These are phyloP conservation scores for Octopus sinensis DNA, from an alignment of 1,140 invertebrate genomes.

Conservation along the genomic window DNA sequence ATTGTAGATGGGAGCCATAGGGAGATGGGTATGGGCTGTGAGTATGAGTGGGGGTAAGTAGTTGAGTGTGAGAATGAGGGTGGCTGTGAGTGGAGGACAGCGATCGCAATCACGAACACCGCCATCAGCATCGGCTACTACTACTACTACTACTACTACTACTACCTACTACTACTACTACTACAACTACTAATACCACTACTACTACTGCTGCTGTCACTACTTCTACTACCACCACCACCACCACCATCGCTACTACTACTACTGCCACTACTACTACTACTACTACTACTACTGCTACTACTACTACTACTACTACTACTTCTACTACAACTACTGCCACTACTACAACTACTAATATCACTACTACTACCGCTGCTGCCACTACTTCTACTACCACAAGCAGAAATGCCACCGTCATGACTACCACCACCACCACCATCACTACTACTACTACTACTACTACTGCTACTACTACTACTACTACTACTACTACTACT, in stretches of 20 bases:
- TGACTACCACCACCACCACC: slow-evolving; percentile 3
- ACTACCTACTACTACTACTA: too few species aligned
- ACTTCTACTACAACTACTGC: not conserved
- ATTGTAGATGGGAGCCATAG: too few species aligned
- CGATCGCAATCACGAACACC: too few species aligned
- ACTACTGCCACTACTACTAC: slow-evolving; percentile 12
- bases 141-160: too few species aligned
- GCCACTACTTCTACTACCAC: not conserved
- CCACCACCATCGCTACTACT: slow-evolving; percentile 7
- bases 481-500: slow-evolving; percentile 16
- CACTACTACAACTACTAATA: slow-evolving; percentile 6
- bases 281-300: slow-evolving; percentile 9
- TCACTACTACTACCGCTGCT: not conserved
- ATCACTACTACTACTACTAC: slow-evolving; percentile 16
- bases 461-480: slow-evolving; percentile 18
- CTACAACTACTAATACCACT: too few species aligned
- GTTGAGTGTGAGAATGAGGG: too few species aligned
- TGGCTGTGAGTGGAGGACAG: too few species aligned
- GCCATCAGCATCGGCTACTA: too few species aligned
- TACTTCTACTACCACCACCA: too few species aligned
- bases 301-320: not conserved
- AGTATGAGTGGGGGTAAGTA: too few species aligned
- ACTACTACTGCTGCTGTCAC: too few species aligned
- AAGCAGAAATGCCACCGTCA: not conserved
- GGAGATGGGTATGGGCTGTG: too few species aligned